Evolutionary conservation across 2,113 vertebrate species (phyloP), one percentile per base, ranked within the genome.

Genomic region (Corythornis vintsioides): DNA sequence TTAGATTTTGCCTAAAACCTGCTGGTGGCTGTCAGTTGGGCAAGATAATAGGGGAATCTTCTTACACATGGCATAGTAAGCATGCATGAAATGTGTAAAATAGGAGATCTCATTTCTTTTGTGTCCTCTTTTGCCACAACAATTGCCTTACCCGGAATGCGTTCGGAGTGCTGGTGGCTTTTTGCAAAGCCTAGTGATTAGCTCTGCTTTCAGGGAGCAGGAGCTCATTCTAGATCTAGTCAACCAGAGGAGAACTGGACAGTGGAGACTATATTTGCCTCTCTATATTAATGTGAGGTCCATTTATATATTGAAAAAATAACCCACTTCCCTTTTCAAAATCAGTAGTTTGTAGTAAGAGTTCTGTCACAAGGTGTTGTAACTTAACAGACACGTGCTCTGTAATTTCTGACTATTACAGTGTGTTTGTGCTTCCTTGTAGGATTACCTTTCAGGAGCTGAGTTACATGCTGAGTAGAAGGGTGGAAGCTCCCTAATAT

Each of bases 381-480:
- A 64, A 57, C 11, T 56, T 6, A 42, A 40, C 8, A 16, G 13
- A 24, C 2, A 3, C 66, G 70, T 42, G 19, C 19, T 5, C 29
- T 74, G 38, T 86, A 86, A 71, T 67, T 78, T 50, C 74, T 38
- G 13, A 42, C 33, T 35, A 10, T 43, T 72, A 8, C 19, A 31
- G 35, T 47, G 73, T 15, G 28, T 71, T 64, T 94, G 31, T 83
- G 25, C 75, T 86, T 75, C 80, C 70, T 93, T 93, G 25, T 65
- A 98, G 97, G 94, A 79, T 86, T 92, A n/a, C 60, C 63, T 91
- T 93, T 94, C 92, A 56, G 40, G 40, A 92, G 56, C 79, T 35
- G 35, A 35, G 43, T 59, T 83, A 29, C 60, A 63, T n/a, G 61
- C 29, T 4, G 69, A 83, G 75, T 91, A 4, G 83, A 78, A 94